Evolutionary conservation across 1,140 invertebrate species (phyloP), one percentile per base, ranked within the genome.

Genomic region (Sitodiplosis mosellana): DNA sequence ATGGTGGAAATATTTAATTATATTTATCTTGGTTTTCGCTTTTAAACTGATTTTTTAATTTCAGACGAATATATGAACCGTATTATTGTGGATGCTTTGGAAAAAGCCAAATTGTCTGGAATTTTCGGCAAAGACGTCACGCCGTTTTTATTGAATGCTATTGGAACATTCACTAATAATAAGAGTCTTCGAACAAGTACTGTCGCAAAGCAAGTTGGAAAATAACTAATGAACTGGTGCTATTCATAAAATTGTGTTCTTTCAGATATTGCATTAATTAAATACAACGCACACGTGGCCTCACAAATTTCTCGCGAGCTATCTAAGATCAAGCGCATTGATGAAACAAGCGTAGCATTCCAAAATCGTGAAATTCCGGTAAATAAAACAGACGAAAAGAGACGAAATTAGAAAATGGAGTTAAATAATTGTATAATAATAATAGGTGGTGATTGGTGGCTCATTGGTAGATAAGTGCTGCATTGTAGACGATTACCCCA

Each of bases 271-370:
- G 84, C 80, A 3, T 69, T 98, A 21, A 81, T 98, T 55, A 80
- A 88, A 69, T 91, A 96, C 66, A 97, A 97, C 69, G 91, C 88
- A 2, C 68, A 61, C 51, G 73, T 91, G 45, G 92, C 84, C 15
- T 79, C 84, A 46, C 65, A 83, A 65, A 87, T 97, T 56, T 87
- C 90, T 8, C 62, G 79, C 5, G 71, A 77, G 58, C 72, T 81
- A 49, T 17, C 15, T 33, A 45, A 36, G 21, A 12, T 38, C 22
- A 20, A 19, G 17, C 12, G 14, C 2, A n/a, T 5, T 38, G 14
- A 5, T 38, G 5, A 38, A 38, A 3, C 36, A 3, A 38, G 14
- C 14, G 15, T 4, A 14, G 12, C 15, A 15, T 10, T 38, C 10
- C 40, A 34, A 18, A 49, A 22, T n/a, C 21, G 41, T 44, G 45